Base-by-base conservation (phyloP, 2,113 vertebrate species). In the Symphodus melops region DNA sequence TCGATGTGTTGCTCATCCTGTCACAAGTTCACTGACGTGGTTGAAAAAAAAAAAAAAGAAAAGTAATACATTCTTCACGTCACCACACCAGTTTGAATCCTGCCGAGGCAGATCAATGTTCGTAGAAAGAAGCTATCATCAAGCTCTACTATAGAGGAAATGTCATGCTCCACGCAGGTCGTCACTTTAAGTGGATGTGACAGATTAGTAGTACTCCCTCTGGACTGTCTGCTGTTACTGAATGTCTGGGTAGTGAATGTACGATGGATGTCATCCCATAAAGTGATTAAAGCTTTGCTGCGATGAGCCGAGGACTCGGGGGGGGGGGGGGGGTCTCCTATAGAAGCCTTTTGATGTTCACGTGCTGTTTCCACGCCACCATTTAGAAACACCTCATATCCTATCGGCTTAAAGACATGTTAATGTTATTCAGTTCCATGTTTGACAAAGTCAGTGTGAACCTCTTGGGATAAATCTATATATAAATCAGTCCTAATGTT, bases 301-400 rank as follows among this genome's bases (percentile, higher is more conserved):
- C 67, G 52, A 21, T 57, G 86, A 72, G 75, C n/a, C n/a, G 1
- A 11, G 56, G 71, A 74, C 82, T 76, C 56, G 2, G 67, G 81
- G 75, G 79, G 25, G 25, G 76, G 2, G 67, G 81, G 75, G 79
- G 25, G 25, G 76, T 51, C 59, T 79, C 62, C 39, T 70, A 56
- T 66, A 62, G 66, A 33, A 33, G 68, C 65, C 75, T 64, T 91
- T 86, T 90, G 84, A 90, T 88, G 80, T 88, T 68, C 48, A 44
- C 48, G 51, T n/a, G 57, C 73, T 56, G 13, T 82, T 72, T 80
- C 55, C 58, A 17, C 65, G 78, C 44, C 33, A 36, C 68, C 72
- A 46, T 85, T 82, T 71, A 62, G 58, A 80, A 21, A 25, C 67
- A 49, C 68, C 59, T 78, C 69, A 85, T 75, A 77, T 67, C 72